Evolutionary conservation across 2,888 invertebrate genomes (phyloP), one percentile per base, ranked within the genome.

Genomic region (Euproctis similis): DNA sequence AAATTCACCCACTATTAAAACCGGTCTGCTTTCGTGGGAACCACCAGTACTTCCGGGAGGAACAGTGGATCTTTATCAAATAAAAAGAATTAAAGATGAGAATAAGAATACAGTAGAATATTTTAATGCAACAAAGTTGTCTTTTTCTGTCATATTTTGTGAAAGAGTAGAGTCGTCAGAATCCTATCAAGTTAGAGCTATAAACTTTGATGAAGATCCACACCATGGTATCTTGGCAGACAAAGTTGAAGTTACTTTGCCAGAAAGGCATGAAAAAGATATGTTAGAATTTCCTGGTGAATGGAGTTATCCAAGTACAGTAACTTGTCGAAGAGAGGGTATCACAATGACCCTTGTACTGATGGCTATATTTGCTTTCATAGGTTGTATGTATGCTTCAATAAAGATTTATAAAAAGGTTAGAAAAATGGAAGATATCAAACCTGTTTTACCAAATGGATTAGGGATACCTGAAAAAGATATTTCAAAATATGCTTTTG

Each of bases 361-460:
- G 19, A 53, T 76, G 51, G 58, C 59, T 20, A 44, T 81, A 30
- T 63, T 77, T 51, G 51, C 53, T 8, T 31, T 75, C 10, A 55
- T 71, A 19, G 74, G 60, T 8, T 33, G 69, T 8, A 67, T 60
- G 33, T 81, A 73, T 42, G 68, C 63, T 5, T 66, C 68, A 4
- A 72, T 63, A 42, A 90, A 90, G 57, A 54, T 87, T 12, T 90
- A 89, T 70, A 74, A 81, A 32, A 87, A 85, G 37, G 88, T 87
- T 49, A 86, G 86, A 52, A 86, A 82, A 46, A 91, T 91, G 89
- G 86, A 87, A 53, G 87, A 90, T 46, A 88, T 92, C 12, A 88
- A 88, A 54, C 87, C 90, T 8, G 88, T 88, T 46, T 64, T 92
- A 37, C 92, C 92, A 11, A 87, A 87, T 25, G 91, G 91, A 2